These are phyloP conservation scores for Megalopta genalis DNA, from an alignment of 1,140 invertebrate genomes.

Conservation along the genomic window DNA sequence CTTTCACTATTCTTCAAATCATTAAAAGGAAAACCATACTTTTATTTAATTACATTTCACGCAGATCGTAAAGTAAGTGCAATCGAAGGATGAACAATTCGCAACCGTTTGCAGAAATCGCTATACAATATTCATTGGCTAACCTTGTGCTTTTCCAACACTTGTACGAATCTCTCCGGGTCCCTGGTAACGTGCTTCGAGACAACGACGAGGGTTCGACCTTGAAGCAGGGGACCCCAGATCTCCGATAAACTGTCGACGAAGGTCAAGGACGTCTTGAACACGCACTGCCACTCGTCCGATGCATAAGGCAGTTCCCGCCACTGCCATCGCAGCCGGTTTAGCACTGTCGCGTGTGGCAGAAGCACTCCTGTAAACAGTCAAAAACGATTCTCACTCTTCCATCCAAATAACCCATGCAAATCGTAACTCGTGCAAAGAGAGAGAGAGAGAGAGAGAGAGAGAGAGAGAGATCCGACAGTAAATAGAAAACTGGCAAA, in stretches of 20 bases:
- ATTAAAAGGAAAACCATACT: too few relatives aligned
- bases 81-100: too few relatives aligned
- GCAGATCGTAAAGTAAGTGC: too few relatives aligned
- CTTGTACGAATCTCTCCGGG: constrained; percentile 85
- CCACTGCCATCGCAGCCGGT: constrained; percentile 93
- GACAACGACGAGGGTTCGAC: constrained; percentile 85
- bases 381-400: not conserved
- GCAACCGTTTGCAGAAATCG: too few relatives aligned
- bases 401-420: too few relatives aligned
- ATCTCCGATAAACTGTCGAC: constrained; percentile 93
- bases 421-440: too few relatives aligned
- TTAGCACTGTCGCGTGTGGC: constrained; percentile 88
- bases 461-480: too few relatives aligned
- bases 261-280: constrained; percentile 94
- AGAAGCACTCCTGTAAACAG: constrained; percentile 74
- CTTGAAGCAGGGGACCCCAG: constrained; percentile 90
- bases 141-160: constrained; percentile 86
- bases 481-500: too few relatives aligned
- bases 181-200: constrained; percentile 86
- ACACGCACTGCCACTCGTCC: constrained; percentile 86
- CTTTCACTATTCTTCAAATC: too few relatives aligned
- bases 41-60: too few relatives aligned
- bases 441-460: too few relatives aligned
- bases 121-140: not conserved
- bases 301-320: constrained; percentile 85